Base-by-base conservation (phyloP, 1,140 invertebrate genomes). In the Sitodiplosis mosellana region DNA sequence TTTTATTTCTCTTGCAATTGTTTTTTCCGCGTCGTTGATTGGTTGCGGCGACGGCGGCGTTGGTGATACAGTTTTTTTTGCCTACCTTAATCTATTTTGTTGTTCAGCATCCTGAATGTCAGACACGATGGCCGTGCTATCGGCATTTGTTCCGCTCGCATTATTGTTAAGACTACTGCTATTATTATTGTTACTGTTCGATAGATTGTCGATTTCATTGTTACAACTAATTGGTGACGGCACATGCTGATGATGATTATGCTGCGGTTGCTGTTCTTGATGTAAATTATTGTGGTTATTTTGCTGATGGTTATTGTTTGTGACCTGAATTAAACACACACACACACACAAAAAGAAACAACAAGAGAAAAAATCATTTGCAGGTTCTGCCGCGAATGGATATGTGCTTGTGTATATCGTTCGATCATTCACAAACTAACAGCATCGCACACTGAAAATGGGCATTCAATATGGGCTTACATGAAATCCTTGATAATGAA, bases 161-260 rank as follows among this genome's bases (percentile, higher is more conserved):
- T 46, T 51, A 37, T 44, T 49, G 42, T 41, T 46, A 3, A 15
- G 33, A 49, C 46, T 52, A 53, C 47, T 52, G 46, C 48, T 56
- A 49, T 43, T 55, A 48, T 19, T 47, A 42, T 42, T 51, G 36
- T 45, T 48, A 43, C 46, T 20, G 53, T 49, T 58, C 40, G 50
- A 54, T 52, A 61, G 61, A 63, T 63, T 63, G 57, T 63, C 61
- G 54, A 58, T 63, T 61, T 63, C 61, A 60, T 61, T 63, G 60
- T 61, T 63, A 59, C 59, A 61, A 58, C 60, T 63, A 53, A 58
- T 61, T 56, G 61, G 60, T 60, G 61, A 62, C 52, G 61, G 61
- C 52, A 60, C 20, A 18, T 43, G 41, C 10, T 43, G 41, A 18
- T 21, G 17, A 43, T 43, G n/a, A 18, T 43, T 43, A 21, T 43